Evolutionary conservation across 2,888 invertebrate species (phyloP).

Genomic region (Drosophila quinaria): DNA sequence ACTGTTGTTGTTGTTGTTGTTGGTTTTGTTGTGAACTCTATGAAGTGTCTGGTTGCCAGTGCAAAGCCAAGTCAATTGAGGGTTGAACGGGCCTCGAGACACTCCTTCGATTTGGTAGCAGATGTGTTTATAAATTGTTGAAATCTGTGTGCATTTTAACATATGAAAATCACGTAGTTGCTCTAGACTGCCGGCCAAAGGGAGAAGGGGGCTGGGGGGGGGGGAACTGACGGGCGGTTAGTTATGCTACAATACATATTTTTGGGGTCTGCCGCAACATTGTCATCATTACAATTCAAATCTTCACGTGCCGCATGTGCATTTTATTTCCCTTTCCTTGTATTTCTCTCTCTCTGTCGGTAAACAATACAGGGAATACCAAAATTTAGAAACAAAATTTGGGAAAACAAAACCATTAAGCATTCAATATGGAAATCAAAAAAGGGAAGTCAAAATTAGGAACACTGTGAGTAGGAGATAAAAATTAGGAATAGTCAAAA

Average conservation of each 20-base stretch:
- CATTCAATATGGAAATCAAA: too few relatives aligned
- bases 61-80: constrained; percentile 46
- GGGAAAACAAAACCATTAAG: too few relatives aligned
- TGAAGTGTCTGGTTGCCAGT: constrained; percentile 46
- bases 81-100: constrained; percentile 62
- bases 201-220: not conserved
- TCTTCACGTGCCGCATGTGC: constrained; percentile 37
- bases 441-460: too few relatives aligned
- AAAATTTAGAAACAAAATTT: too few relatives aligned
- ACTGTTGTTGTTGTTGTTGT: constrained; percentile 13
- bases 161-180: constrained; percentile 72
- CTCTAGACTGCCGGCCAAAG: not conserved
- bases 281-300: constrained; percentile 53
- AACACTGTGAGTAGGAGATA: too few relatives aligned
- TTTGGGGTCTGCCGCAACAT: constrained; percentile 53
- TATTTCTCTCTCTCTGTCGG: not conserved
- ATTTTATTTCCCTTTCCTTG: constrained; percentile 28
- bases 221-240: not conserved
- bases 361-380: too few relatives aligned
- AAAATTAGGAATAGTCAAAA: too few relatives aligned
- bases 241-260: not conserved
- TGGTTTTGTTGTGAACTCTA: constrained; percentile 35
- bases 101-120: constrained; percentile 76
- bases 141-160: constrained; percentile 78
- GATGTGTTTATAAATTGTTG: constrained; percentile 78